Base-by-base conservation (phyloP, 2,113 vertebrate species). In the Coryphaenoides rupestris region DNA sequence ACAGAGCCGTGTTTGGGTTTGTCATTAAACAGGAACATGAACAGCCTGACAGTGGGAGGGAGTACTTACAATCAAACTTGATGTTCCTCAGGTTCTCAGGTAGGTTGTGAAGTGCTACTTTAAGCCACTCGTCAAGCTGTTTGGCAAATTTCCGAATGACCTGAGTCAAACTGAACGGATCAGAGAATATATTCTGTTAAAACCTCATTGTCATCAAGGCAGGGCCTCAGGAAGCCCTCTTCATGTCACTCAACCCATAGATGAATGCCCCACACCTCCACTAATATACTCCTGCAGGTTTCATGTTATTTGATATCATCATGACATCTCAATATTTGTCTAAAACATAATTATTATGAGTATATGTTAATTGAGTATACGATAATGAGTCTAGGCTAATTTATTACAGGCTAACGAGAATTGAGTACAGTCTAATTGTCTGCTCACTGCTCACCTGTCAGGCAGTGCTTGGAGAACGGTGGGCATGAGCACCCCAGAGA, bases 81-180 rank as follows among this genome's bases (percentile, higher is more conserved):
- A 98, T 98, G 76, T 96, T 98, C 71, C 96, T 90, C 86, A 99
- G 81, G 77, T 99, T 99, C 84, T 98, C 97, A 0, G 97, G 97
- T 65, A 99, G 92, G 84, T 99, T 94, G 0, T 99, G 96, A 65
- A 99, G 93, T 70, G 97, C 97, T 76, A 99, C 93, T 87, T 96
- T 98, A 21, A 99, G 89, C 97, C 97, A 99, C 80, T 99, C 97
- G 1, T 99, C 96, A 62, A 99, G 90, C 76, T 99, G 97, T 87
- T 99, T 99, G 81, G 96, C 96, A 90, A 99, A 99, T 88, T 99
- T 99, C 47, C 97, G 89, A 62, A 99, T 99, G 70, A 99, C 97
- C 90, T 99, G 97, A 1, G 97, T 99, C 86, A 99, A 90, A 89
- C 97, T 99, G 76, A 26, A 79, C 55, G 66, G 59, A 75, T 66